Conservation (phyloP, 2,113 vertebrate species). For the Symphodus melops region DNA sequence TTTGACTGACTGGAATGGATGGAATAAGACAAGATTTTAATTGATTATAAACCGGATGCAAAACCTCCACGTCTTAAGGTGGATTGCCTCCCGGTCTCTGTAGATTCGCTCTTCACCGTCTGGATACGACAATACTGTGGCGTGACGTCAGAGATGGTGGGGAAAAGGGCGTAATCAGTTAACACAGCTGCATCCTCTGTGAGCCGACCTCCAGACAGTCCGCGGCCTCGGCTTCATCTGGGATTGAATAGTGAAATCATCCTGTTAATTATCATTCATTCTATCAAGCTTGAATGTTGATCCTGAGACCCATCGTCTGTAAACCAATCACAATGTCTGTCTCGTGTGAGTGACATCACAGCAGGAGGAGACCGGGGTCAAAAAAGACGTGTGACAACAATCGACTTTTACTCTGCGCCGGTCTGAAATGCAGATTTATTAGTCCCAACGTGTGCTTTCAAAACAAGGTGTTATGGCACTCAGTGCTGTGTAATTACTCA, state of each 20-base stretch:
- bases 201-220: not conserved
- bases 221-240: not conserved
- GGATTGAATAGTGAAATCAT: not conserved
- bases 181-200: not conserved
- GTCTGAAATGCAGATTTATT: slow-evolving; percentile 60
- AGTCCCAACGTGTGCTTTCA: slow-evolving; percentile 53
- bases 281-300: not conserved
- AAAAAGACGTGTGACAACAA: slow-evolving; percentile 21
- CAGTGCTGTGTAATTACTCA: slow-evolving; percentile 68
- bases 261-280: not conserved
- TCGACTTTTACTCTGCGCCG: slow-evolving; percentile 14
- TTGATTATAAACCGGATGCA: too few relatives aligned
- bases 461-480: slow-evolving; percentile 63
- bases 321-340: not conserved
- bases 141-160: not conserved
- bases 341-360: not conserved
- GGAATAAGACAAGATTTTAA: too few relatives aligned
- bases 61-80: too few relatives aligned
- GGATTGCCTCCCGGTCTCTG: too few relatives aligned
- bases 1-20: too few relatives aligned
- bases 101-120: not conserved
- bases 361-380: not conserved
- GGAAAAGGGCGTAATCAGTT: not conserved
- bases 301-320: not conserved
- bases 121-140: not conserved